phyloP scores from a whole-genome alignment of 2,888 invertebrate genomes.

The Ephialtes manifestator region DNA sequence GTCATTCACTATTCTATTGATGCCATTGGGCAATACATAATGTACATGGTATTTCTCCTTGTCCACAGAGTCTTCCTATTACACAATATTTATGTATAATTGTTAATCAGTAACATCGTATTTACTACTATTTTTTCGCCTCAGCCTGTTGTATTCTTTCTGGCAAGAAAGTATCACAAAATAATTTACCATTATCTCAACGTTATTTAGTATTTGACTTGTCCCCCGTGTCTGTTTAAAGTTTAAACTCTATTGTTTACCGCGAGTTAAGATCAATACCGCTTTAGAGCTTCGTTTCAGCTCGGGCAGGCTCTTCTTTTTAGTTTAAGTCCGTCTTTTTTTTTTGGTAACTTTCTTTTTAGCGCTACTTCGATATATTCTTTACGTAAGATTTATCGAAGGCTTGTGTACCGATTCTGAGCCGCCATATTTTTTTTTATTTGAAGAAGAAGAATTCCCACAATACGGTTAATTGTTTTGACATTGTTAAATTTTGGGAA shows the following conservation, averaged over 20 bases:
- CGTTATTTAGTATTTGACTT: constrained; percentile 83
- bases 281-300: constrained; percentile 34
- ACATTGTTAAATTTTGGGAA: constrained; percentile 34
- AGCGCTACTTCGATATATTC: constrained; percentile 61
- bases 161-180: constrained; percentile 86
- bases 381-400: constrained; percentile 51
- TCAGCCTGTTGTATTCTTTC: constrained; percentile 85
- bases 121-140: constrained; percentile 79
- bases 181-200: constrained; percentile 85
- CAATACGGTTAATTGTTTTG: constrained; percentile 36
- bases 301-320: constrained; percentile 45
- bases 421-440: constrained; percentile 25
- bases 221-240: constrained; percentile 65
- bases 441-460: constrained; percentile 54
- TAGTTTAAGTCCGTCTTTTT: constrained; percentile 26
- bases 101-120: constrained; percentile 84
- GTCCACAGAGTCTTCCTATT: constrained; percentile 84
- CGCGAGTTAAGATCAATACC: constrained; percentile 62
- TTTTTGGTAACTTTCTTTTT: constrained; percentile 38
- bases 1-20: constrained; percentile 85
- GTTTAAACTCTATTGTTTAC: constrained; percentile 62
- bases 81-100: constrained; percentile 83
- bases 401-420: constrained; percentile 50
- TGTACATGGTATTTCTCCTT: constrained; percentile 85
- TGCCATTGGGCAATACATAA: constrained; percentile 85